Conservation (phyloP, 1,140 invertebrate species). For the Agraylea sexmaculata region DNA sequence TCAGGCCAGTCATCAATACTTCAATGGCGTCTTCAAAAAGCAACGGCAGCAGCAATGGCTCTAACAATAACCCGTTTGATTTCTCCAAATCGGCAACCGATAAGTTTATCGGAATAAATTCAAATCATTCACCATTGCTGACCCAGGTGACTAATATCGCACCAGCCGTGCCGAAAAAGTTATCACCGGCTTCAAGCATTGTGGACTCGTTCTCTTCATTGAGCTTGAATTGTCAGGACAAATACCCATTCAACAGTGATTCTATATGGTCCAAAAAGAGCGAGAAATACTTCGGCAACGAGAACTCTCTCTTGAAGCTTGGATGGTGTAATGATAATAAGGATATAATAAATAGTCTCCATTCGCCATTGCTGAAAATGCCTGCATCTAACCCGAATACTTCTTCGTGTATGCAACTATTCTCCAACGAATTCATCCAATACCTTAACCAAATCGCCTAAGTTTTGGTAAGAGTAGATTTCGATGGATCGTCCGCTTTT, state of each 20-base stretch:
- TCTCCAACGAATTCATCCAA: slow-evolving; percentile 45
- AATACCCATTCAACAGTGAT: slow-evolving; percentile 17
- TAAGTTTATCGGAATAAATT: slow-evolving; percentile 10
- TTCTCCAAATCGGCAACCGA: slow-evolving; percentile 24
- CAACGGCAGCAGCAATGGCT: too few species aligned
- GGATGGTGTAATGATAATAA: slow-evolving; percentile 18
- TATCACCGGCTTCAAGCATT: slow-evolving; percentile 25
- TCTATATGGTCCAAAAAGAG: slow-evolving; percentile 28
- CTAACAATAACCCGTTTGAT: slow-evolving; percentile 20
- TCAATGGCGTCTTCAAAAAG: too few species aligned
- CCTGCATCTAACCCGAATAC: slow-evolving; percentile 23
- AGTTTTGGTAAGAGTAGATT: too few species aligned
- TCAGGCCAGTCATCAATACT: slow-evolving; percentile 39
- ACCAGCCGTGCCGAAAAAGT: slow-evolving; percentile 1
- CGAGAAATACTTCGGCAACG: slow-evolving; percentile 21
- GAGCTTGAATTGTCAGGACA: slow-evolving; percentile 25
- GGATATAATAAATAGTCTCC: slow-evolving; percentile 23
- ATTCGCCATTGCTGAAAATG: slow-evolving; percentile 22
- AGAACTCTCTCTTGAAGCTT: slow-evolving; percentile 31
- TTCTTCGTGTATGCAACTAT: slow-evolving; percentile 41
- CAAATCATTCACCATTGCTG: background rate
- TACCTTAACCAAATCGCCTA: slow-evolving; percentile 48
- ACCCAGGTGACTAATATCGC: background rate
- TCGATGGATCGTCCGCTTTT: too few species aligned
- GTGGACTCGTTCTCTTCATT: slow-evolving; percentile 35